Base-by-base conservation (phyloP, 2,888 invertebrate species). In the Cataglyphis altisquamis region DNA sequence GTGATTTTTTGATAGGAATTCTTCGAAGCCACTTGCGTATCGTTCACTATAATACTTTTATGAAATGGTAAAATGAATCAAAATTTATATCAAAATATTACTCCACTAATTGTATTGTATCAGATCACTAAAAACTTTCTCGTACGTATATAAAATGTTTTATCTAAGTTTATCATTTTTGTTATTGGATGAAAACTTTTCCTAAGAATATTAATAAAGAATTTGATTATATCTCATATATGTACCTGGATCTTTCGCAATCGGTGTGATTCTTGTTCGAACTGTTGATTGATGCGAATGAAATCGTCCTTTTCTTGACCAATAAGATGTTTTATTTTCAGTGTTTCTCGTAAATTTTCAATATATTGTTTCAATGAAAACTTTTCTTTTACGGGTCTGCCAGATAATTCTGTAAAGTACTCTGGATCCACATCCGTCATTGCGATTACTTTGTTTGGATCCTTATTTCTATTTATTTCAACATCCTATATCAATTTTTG, bases 351-450 rank as follows among this genome's bases (percentile, higher is more conserved):
- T 78, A 95, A 95, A 82, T 96, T 96, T 48, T 95, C 95, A 4
- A 96, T 93, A 91, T 97, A 97, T 10, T 96, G 95, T 87, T 95
- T 95, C 70, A 96, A 95, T 84, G 96, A 96, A 86, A 97, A 96
- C 87, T 95, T 96, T 89, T 96, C 95, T 72, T 95, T 95, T 39
- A 96, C 95, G 0, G 96, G 96, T 48, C 96, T 95, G 9, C 96
- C 97, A 93, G 96, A 96, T 52, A 97, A 95, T 55, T 96, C 96
- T 0, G 95, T 95, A 92, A 96, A 97, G 93, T 96, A 97, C 86
- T 96, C 96, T 0, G 96, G 96, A 92, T 97, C 96, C 57, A 97
- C 95, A 93, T 97, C 97, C 21, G 96, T 95, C 70, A 97, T 96
- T 1, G 96, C 96, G 87, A 95, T 95, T 41, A 96, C 95, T 85